Evolutionary conservation across 2,888 invertebrate species (phyloP), one percentile per base, ranked within the genome.

Genomic region (Vannuccia rotundouncinata): DNA sequence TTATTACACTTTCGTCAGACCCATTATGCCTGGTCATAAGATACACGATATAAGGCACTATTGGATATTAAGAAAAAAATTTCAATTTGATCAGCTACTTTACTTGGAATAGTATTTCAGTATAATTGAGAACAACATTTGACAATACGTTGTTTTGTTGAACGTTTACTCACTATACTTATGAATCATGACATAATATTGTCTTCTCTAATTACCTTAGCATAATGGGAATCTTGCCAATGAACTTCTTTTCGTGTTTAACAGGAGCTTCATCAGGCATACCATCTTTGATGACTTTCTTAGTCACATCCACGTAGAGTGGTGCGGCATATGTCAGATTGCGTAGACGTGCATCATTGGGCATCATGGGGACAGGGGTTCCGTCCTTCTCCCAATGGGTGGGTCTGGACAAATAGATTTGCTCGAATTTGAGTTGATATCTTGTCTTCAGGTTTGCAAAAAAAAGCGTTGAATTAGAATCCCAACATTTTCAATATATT

Each of bases 321-420:
- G 99, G 99, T 0, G 99, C 98, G 0, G 98, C 97, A 88, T 99
- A 89, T 85, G 97, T 97, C 60, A 98, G 90, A 89, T 99, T 99
- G 81, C 99, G 91, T 79, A 99, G 91, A 82, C 99, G 91, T 1
- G 99, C 99, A 89, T 99, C 99, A 86, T 99, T 99, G 0, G 99
- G 99, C 86, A 99, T 99, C 97, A 99, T 97, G 81, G 97, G 96
- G 81, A 95, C 94, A 17, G 98, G 97, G 0, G 97, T 95, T 86
- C 99, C 99, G 90, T 99, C 99, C 89, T 99, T 99, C 88, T 99
- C 99, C 99, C 99, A 99, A 90, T 99, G 99, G 2, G 98, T 99
- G 0, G 99, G 99, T 88, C 99, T 99, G 0, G 98, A 98, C 74
- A 99, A 89, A 87, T 99, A 99, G 87, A 99, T 98, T 89, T 99